Evolutionary conservation across 53 echinoderm and acorn worm genomes (phyloP).

Genomic region (Echinometra lucunter): DNA sequence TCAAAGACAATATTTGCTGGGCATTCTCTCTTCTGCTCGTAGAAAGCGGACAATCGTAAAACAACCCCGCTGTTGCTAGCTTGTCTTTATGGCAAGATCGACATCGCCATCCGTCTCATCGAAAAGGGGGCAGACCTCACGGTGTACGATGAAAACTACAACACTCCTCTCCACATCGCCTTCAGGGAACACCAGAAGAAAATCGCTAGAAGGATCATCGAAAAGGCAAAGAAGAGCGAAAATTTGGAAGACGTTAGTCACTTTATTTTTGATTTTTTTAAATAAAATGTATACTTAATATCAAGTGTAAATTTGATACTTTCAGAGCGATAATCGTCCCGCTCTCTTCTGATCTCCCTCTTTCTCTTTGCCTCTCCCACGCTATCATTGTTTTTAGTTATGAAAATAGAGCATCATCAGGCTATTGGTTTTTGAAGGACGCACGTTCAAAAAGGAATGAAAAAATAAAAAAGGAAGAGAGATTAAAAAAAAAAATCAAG

Average conservation of each 20-base stretch:
- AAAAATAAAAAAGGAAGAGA: too few species aligned
- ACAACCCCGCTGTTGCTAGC: constrained; percentile 88
- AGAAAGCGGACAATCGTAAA: constrained; percentile 87
- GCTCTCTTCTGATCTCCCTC: too few species aligned
- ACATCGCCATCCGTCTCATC: constrained; percentile 85
- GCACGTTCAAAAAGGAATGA: too few species aligned
- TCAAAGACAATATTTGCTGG: neutral
- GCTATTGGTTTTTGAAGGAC: too few species aligned
- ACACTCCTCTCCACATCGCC: constrained; percentile 87
- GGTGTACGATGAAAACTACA: constrained; percentile 82
- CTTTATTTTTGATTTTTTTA: too few species aligned
- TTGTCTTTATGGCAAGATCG: constrained; percentile 85
- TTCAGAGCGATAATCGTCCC: too few species aligned
- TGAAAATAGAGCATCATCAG: too few species aligned
- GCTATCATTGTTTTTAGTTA: too few species aligned
- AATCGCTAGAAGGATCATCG: constrained; percentile 82
- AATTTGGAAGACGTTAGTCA: constrained; percentile 7
- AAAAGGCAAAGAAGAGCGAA: constrained; percentile 73
- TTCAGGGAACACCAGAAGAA: constrained; percentile 82
- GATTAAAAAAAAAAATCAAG: too few species aligned
- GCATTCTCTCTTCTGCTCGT: neutral
- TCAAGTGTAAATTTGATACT: too few species aligned
- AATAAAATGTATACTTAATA: too few species aligned
- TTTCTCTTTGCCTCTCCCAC: too few species aligned
- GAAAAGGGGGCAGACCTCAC: constrained; percentile 78